Evolutionary conservation across 2,113 vertebrate genomes (phyloP).

Genomic region (Eretmochelys imbricata): DNA sequence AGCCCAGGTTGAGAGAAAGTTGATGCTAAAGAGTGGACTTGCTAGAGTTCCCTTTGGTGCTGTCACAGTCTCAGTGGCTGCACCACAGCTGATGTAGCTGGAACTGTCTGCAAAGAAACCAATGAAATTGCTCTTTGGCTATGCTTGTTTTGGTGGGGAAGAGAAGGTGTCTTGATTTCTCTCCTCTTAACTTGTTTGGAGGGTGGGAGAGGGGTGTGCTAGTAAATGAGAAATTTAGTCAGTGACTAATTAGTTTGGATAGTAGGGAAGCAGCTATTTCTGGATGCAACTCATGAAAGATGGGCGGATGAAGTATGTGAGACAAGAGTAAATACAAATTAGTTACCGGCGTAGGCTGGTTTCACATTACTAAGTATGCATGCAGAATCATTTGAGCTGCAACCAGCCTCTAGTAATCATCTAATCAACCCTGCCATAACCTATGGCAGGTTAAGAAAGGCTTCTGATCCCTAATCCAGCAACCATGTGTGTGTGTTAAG

Average conservation of each 20-base stretch:
- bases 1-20: background rate
- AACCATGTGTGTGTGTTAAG: background rate
- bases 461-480: background rate
- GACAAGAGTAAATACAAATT: background rate
- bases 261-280: background rate
- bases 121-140: background rate
- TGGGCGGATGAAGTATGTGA: background rate
- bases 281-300: background rate
- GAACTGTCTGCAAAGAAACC: background rate
- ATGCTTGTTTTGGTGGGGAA: background rate
- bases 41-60: background rate
- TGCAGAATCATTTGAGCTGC: background rate
- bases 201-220: background rate
- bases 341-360: background rate
- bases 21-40: fast-evolving
- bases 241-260: background rate
- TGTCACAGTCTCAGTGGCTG: background rate
- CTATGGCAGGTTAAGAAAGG: background rate
- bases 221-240: background rate
- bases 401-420: background rate
- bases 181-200: background rate
- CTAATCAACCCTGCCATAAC: background rate
- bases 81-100: background rate
- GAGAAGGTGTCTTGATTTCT: background rate
- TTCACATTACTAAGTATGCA: background rate